phyloP scores from a whole-genome alignment of 2,113 vertebrate genomes.

The Candoia aspera region DNA sequence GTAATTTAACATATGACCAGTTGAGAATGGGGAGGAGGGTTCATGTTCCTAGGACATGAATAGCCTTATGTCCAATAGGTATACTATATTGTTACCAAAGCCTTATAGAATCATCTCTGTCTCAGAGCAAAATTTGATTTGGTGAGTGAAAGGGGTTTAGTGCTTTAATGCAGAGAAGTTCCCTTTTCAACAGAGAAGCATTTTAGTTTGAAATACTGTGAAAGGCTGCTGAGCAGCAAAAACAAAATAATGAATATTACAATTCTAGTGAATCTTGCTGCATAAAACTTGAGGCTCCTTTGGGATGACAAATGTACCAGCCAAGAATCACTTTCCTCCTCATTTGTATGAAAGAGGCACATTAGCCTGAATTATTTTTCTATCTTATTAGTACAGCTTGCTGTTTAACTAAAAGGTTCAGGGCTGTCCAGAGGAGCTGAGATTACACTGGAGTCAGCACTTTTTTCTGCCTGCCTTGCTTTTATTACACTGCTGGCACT shows the following conservation, averaged over 20 bases:
- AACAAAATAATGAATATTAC: conserved; percentile 44
- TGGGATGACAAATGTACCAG: conserved; percentile 57
- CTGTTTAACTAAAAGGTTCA: conserved; percentile 62
- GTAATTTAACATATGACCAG: not conserved
- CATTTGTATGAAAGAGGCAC: conserved; percentile 63
- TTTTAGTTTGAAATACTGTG: not conserved
- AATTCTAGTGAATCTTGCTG: conserved; percentile 49
- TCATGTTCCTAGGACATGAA: not conserved
- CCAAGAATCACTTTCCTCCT: conserved; percentile 54
- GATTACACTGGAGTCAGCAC: conserved; percentile 67
- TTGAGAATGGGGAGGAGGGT: not conserved
- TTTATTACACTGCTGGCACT: conserved; percentile 64
- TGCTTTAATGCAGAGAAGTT: not conserved
- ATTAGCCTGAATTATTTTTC: conserved; percentile 67
- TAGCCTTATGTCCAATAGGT: not conserved
- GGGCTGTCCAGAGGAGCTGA: conserved; percentile 61
- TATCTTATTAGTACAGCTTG: conserved; percentile 64
- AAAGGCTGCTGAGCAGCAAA: not conserved
- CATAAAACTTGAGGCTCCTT: conserved; percentile 25
- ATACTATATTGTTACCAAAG: not conserved
- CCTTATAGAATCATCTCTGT: not conserved
- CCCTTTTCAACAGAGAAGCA: not conserved
- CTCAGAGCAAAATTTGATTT: not conserved
- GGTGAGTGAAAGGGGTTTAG: not conserved
- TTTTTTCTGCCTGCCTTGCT: conserved; percentile 65